Conservation (phyloP, 2,113 vertebrate genomes). For the Eulemur macaco region DNA sequence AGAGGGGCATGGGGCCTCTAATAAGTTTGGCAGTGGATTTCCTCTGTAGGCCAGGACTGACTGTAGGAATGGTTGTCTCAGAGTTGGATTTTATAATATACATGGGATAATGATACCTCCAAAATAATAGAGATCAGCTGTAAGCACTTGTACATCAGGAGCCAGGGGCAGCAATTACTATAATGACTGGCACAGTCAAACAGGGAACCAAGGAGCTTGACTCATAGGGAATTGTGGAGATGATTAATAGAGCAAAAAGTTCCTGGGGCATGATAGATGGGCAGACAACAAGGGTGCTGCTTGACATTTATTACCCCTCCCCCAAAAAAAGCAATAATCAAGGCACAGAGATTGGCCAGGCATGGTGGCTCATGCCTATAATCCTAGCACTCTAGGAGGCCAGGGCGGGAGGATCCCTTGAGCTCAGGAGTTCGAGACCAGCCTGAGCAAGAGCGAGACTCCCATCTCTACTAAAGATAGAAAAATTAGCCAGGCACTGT, state of each 20-base stretch:
- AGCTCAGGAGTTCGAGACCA: too few species aligned
- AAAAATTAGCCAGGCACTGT: too few species aligned
- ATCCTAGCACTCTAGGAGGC: too few species aligned
- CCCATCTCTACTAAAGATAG: too few species aligned
- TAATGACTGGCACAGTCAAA: not conserved
- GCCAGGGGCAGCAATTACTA: not conserved
- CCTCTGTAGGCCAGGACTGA: not conserved
- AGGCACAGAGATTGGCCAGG: accelerated
- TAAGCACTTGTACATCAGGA: not conserved
- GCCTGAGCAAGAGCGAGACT: too few species aligned
- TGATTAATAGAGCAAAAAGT: not conserved
- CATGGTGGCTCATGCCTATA: too few species aligned
- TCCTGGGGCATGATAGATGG: not conserved
- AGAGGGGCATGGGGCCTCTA: not conserved
- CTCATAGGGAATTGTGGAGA: not conserved
- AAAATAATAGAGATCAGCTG: not conserved
- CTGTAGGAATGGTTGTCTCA: not conserved
- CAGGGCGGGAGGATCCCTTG: too few species aligned
- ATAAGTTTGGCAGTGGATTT: not conserved
- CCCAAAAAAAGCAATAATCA: not conserved
- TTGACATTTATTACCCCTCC: not conserved
- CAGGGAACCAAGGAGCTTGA: not conserved
- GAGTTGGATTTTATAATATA: not conserved
- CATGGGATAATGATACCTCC: too few species aligned
- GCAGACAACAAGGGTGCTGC: not conserved